Evolutionary conservation across 2,888 invertebrate species (phyloP).

Genomic region (Meganola albula): DNA sequence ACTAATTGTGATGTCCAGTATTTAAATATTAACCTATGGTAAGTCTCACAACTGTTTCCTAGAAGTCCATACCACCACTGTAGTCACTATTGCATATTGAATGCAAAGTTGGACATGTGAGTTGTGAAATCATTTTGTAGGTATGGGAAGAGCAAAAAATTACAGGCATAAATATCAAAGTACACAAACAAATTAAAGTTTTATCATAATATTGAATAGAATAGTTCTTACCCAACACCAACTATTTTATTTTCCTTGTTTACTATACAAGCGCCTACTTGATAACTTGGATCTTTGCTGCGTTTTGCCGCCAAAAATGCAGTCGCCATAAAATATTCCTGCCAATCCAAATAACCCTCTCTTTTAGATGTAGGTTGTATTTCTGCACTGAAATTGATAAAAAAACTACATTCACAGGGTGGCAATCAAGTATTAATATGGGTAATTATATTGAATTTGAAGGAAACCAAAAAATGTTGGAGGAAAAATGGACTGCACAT

Average conservation of each 20-base stretch:
- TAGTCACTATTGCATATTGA: no score
- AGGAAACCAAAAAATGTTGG: no score
- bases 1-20: not conserved
- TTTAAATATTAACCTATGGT: not conserved
- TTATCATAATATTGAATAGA: not conserved
- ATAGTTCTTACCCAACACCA: constrained; percentile 82
- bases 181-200: no score
- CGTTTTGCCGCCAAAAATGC: constrained; percentile 94
- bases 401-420: no score
- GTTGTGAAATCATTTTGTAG: no score
- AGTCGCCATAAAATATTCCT: constrained; percentile 97
- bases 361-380: constrained; percentile 62
- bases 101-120: no score
- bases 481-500: not conserved
- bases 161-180: no score
- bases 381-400: constrained; percentile 11
- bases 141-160: no score
- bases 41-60: not conserved
- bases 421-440: no score
- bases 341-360: constrained; percentile 86
- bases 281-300: constrained; percentile 95
- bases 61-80: no score
- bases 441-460: no score
- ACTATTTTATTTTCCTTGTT: constrained; percentile 91
- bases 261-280: constrained; percentile 97